Percentiles rank a stretch among this genome's conserved stretches.
Conservation (phyloP, 2,113 vertebrate species). For the Lagopus muta region DNA sequence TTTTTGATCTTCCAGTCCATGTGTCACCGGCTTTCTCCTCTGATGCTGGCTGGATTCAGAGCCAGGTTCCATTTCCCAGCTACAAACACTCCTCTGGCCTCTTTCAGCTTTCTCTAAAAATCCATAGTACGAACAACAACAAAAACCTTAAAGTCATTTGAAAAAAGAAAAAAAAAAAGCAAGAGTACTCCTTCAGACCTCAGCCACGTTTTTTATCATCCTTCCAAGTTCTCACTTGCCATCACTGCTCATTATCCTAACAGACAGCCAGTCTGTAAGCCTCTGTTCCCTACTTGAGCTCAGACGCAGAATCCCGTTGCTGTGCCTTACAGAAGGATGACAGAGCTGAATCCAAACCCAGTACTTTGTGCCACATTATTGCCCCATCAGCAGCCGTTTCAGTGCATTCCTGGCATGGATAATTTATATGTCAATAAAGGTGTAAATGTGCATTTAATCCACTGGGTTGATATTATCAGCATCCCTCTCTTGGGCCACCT, state of each 20-base stretch:
- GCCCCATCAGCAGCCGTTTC: slow-evolving; percentile 72
- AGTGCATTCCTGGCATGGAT: slow-evolving; percentile 74
- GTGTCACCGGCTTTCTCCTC: slow-evolving; percentile 89
- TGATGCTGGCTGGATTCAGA: slow-evolving; percentile 87
- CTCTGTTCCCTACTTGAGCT: slow-evolving; percentile 60
- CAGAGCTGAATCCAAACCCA: slow-evolving; percentile 68
- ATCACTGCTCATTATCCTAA: slow-evolving; percentile 39
- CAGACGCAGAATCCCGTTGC: slow-evolving; percentile 62
- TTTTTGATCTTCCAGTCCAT: slow-evolving; percentile 97
- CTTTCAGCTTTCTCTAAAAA: slow-evolving; percentile 69
- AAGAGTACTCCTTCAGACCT: slow-evolving; percentile 60
- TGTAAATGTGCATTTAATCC: slow-evolving; percentile 82
- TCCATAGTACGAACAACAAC: slow-evolving; percentile 68
- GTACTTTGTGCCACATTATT: slow-evolving; percentile 74
- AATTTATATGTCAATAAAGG: slow-evolving; percentile 81
- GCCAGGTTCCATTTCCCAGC: slow-evolving; percentile 91
- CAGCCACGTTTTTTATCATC: slow-evolving; percentile 56
- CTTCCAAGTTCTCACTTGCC: slow-evolving; percentile 48
- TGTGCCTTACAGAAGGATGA: slow-evolving; percentile 64
- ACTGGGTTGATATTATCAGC: slow-evolving; percentile 76
- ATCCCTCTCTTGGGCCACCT: slow-evolving; percentile 76
- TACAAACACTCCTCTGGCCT: slow-evolving; percentile 64
- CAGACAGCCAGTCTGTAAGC: slow-evolving; percentile 53
- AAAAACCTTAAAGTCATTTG: slow-evolving; percentile 29
- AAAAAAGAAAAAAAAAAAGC: neutral